Base-by-base conservation (phyloP, 2,888 invertebrate genomes). In the Xestia c-nigrum region DNA sequence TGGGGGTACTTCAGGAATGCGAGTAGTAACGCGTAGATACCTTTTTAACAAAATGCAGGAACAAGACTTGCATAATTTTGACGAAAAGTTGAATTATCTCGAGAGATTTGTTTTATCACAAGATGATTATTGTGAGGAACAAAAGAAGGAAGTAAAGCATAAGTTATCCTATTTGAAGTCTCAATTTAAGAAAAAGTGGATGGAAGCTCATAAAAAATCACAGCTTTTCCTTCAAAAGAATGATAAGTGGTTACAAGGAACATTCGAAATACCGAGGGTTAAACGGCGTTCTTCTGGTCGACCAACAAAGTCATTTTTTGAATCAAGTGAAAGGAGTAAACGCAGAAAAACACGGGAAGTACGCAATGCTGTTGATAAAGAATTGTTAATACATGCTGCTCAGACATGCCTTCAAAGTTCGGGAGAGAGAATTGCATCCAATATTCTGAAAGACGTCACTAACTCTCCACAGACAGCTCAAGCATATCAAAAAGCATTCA, bases 61-160 rank as follows among this genome's bases (percentile, higher is more conserved):
- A 40, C 40, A 40, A 40, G 40, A 40, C 40, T 40, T 40, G 40
- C 40, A 40, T 40, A 40, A 40, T 72, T 65, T 72, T 72, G 40
- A 66, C 64, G n/a, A 64, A 72, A 72, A 72, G 65, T 72, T 72
- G 72, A 50, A 64, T 72, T 72, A 64, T 72, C 64, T 72, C 40
- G 72, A 72, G 40, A 0, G 61, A 9, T 69, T 0, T 65, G 1
- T 72, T 52, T 65, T 24, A 72, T 72, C 72, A 64, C 64, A 71
- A 71, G 64, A 64, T 72, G 72, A 72, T 38, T 64, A 64, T 64
- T 72, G 64, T 72, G 64, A 64, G 0, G 67, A 72, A 55, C 21
- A 72, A 72, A 67, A 46, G 31, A 72, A 72, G 66, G 24, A 72
- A 72, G 72, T 72, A 0, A 66, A 67, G 55, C 46, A 72, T 72